phyloP scores from a whole-genome alignment of 2,888 invertebrate genomes.

The Cepaea hortensis region DNA sequence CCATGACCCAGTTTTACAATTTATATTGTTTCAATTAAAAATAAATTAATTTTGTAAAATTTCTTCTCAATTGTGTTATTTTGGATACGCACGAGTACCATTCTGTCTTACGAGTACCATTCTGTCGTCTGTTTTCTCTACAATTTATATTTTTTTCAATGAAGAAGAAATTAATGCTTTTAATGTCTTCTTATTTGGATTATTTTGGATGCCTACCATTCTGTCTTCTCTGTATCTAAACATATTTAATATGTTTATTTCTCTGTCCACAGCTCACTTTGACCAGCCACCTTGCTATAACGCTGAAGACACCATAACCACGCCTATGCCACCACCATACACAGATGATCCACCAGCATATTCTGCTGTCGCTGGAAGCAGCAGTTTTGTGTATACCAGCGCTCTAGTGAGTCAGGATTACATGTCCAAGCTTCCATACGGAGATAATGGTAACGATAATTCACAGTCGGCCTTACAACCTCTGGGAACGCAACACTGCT shows the following conservation, averaged over 20 bases:
- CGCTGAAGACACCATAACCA: neutral
- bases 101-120: too few relatives aligned
- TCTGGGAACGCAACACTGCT: neutral
- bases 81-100: too few relatives aligned
- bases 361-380: neutral
- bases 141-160: too few relatives aligned
- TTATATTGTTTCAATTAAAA: too few relatives aligned
- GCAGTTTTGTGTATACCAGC: neutral
- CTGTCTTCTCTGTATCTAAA: neutral
- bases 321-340: constrained; percentile 25
- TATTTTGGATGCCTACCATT: neutral
- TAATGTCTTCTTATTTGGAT: neutral
- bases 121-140: too few relatives aligned
- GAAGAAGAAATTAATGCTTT: too few relatives aligned
- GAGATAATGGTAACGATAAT: neutral
- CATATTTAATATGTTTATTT: neutral
- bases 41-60: too few relatives aligned
- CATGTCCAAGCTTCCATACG: constrained; percentile 14
- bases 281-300: too few relatives aligned
- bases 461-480: neutral
- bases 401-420: neutral
- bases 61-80: too few relatives aligned
- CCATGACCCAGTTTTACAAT: too few relatives aligned
- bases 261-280: neutral
- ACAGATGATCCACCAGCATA: constrained; percentile 37